phyloP scores from a whole-genome alignment of 2,797 vertebrate genomes.

The Thunnus albacares region DNA sequence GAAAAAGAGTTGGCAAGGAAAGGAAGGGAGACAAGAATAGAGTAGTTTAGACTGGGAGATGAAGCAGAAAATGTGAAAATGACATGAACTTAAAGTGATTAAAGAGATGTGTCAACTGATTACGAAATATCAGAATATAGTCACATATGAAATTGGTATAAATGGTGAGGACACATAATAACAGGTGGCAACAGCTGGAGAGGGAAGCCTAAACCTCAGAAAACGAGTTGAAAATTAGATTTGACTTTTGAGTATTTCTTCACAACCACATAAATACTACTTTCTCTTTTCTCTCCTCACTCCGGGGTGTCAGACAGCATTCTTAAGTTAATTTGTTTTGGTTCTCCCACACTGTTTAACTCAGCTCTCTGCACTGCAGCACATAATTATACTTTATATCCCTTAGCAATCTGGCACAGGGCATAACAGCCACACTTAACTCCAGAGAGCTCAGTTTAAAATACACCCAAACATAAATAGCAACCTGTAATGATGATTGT shows the following conservation, averaged over 20 bases:
- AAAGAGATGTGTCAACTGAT: neutral
- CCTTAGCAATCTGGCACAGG: neutral
- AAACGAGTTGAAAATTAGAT: conserved; percentile 43
- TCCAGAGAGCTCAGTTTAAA: conserved; percentile 14
- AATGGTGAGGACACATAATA: conserved; percentile 22
- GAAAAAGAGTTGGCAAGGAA: neutral
- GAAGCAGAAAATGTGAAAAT: conserved; percentile 8
- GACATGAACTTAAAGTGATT: neutral
- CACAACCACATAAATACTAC: conserved; percentile 67
- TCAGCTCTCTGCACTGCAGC: conserved; percentile 34
- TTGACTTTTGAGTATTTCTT: conserved; percentile 57
- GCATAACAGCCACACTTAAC: conserved; percentile 24
- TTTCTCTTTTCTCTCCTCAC: conserved; percentile 23
- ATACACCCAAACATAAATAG: conserved; percentile 17
- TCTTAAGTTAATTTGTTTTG: conserved; percentile 64
- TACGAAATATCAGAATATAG: neutral
- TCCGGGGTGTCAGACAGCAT: conserved; percentile 49
- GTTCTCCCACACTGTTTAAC: conserved; percentile 49
- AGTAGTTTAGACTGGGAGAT: neutral
- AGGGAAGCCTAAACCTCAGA: conserved; percentile 28
- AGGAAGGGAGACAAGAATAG: neutral
- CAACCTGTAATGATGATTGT: neutral
- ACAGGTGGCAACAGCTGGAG: conserved; percentile 47
- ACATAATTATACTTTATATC: conserved; percentile 67
- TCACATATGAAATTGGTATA: neutral